Base-by-base conservation (phyloP, 2,888 invertebrate genomes). In the Corythucha ciliata region DNA sequence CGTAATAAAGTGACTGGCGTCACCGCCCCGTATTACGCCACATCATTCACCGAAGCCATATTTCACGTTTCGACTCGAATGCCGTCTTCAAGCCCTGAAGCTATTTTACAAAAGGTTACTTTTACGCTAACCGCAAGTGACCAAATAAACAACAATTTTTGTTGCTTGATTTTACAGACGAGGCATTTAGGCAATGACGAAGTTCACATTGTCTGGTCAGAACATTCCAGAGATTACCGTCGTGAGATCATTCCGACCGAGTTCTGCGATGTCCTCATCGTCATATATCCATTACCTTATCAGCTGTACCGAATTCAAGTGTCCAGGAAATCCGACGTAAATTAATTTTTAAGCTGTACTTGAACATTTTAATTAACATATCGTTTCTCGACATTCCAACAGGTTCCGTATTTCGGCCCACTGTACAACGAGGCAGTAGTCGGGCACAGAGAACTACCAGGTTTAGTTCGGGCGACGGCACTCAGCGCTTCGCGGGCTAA, bases 161-260 rank as follows among this genome's bases (percentile, higher is more conserved):
- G n/a, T n/a, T n/a, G n/a, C n/a, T n/a, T n/a, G n/a, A 5, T 42
- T 56, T 70, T 69, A 58, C 64, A 84, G 86, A 90, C 92, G 12
- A 79, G 92, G 4, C 96, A 97, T 73, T 74, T 97, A 58, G 96
- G 96, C 40, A 97, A 97, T 70, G 96, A 97, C 69, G 96, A 97
- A 70, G 90, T 98, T 53, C 97, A 97, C 68, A 92, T 98, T 58
- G 93, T 99, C 25, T 98, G 98, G 98, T 94, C 93, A 45, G 98
- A 99, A 67, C 94, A 98, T 70, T 79, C 79, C 69, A 78, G 94
- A 57, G 91, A 94, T 65, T 98, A 98, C 74, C 79, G 93, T 53
- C 79, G 96, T 51, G 93, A 93, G 66, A 94, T 96, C 62, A 83
- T 99, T 66, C 94, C 97, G 48, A 98, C 98, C 10, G 96, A 98